Base-by-base conservation (phyloP, 2,888 invertebrate genomes). In the Hirtodrosophila histrioides region DNA sequence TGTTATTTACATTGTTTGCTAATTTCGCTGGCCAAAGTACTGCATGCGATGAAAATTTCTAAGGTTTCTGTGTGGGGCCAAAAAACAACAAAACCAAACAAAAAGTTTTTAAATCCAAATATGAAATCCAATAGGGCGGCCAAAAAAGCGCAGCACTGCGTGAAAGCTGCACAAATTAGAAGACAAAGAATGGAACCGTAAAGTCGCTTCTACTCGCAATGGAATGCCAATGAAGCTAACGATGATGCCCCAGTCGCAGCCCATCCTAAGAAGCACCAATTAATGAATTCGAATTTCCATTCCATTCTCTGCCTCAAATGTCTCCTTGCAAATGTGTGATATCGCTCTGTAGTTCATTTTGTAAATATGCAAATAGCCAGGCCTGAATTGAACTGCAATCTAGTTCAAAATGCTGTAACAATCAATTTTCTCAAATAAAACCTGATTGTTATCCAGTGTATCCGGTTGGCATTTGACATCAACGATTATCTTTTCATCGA, bases 1-100 rank as follows among this genome's bases (percentile, higher is more conserved):
- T 75, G 88, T 85, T 85, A 85, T 85, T 88, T 88, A 79, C 88
- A 86, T 86, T 86, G 88, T 69, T 71, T 68, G 60, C 77, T 87
- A 85, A 88, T 87, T 86, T 87, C 69, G 40, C 70, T 63, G 63
- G 56, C 56, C 40, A 77, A 60, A 60, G 39, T 37, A 31, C 61
- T 41, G 49, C 56, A 40, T 33, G 65, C 61, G 45, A 60, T 60
- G 48, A 56, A 40, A 40, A 72, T 75, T 82, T 68, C 76, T 82
- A 86, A 37, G 83, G 82, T 72, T 82, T 82, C 86, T 36, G 54
- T 39, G 23, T 36, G 46, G 48, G 51, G 41, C 55, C 33, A 48
- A 58, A 70, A 73, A 57, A 39, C 33, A 43, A 39, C 35, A 35
- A 36, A 35, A 46, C 24, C 27, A 43, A 24, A 4, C n/a, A 27